Evolutionary conservation across 2,113 vertebrate genomes (phyloP).

Genomic region (Porphyrio hochstetteri): DNA sequence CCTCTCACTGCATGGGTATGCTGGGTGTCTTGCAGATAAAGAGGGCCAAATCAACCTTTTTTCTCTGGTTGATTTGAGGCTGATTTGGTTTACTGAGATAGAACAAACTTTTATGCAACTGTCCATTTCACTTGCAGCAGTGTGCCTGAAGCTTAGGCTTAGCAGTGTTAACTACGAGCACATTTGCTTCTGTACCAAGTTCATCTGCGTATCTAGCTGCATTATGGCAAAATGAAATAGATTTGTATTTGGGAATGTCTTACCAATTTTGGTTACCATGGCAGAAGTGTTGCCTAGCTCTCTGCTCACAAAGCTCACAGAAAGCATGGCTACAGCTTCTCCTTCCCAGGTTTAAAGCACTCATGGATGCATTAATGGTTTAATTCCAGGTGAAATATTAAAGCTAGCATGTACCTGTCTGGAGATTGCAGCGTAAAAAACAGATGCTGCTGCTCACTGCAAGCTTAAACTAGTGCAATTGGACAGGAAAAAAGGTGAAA

Average conservation of each 20-base stretch:
- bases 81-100: background rate
- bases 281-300: background rate
- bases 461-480: background rate
- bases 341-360: background rate
- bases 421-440: background rate
- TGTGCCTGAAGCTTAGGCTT: background rate
- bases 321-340: background rate
- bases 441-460: background rate
- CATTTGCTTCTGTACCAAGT: background rate
- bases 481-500: background rate
- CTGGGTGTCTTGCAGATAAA: background rate
- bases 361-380: background rate
- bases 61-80: background rate
- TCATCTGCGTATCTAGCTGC: background rate
- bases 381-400: background rate
- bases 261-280: background rate
- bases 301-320: background rate
- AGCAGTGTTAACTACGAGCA: background rate
- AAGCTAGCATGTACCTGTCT: background rate
- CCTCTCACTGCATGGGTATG: background rate
- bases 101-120: background rate
- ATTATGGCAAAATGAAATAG: background rate
- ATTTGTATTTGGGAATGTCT: background rate
- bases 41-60: background rate
- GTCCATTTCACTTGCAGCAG: background rate